Percentiles rank a stretch among this genome's conserved stretches.
Evolutionary conservation across 2,113 vertebrate genomes (phyloP).

Genomic region (Nannospalax galili): DNA sequence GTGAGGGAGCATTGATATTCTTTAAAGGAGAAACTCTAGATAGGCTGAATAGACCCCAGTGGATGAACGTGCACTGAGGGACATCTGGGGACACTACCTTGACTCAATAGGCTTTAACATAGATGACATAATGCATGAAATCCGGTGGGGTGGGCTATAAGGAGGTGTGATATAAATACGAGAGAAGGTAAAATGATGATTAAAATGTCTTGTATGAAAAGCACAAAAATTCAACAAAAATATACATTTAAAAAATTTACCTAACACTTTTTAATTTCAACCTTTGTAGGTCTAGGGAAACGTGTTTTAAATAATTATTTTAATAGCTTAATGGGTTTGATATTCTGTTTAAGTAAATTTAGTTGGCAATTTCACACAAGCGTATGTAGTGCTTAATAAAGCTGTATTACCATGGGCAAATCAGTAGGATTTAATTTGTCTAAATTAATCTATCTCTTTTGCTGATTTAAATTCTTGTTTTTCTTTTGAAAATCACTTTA

Average conservation of each 20-base stretch:
- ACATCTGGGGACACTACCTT: too few relatives aligned
- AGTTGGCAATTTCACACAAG: constrained; percentile 51
- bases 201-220: too few relatives aligned
- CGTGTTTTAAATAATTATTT: constrained; percentile 32
- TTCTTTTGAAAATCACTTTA: constrained; percentile 18
- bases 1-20: too few relatives aligned
- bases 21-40: too few relatives aligned
- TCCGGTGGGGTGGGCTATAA: too few relatives aligned
- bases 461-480: constrained; percentile 18
- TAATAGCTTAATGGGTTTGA: constrained; percentile 37
- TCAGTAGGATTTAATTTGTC: constrained; percentile 43
- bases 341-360: constrained; percentile 45
- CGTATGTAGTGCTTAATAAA: constrained; percentile 58
- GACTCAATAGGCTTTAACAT: too few relatives aligned
- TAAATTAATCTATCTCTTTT: constrained; percentile 51
- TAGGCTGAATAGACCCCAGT: too few relatives aligned
- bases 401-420: constrained; percentile 1
- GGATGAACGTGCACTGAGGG: too few relatives aligned
- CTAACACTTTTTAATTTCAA: constrained; percentile 62
- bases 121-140: too few relatives aligned
- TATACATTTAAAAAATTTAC: constrained; percentile 1
- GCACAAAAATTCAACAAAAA: too few relatives aligned
- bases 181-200: too few relatives aligned
- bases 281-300: constrained; percentile 48
- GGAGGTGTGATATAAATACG: too few relatives aligned